A percentile compares a stretch with the other conserved stretches of the same genome.
These are phyloP conservation scores for Lasioglossum morio DNA, from an alignment of 2,888 invertebrate species.

Conservation along the genomic window DNA sequence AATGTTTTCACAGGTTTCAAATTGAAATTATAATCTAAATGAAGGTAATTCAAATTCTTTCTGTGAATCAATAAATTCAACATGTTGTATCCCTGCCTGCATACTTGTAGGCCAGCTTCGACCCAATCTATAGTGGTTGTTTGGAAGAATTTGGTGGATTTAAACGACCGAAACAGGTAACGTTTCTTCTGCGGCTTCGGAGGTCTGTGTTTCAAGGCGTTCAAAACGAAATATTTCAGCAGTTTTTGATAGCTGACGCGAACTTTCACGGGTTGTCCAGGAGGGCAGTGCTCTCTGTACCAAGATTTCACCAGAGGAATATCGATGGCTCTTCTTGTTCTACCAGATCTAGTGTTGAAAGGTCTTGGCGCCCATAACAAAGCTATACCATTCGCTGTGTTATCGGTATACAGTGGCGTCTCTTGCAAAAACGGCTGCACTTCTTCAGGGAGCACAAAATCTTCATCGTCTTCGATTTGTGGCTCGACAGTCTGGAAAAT, in stretches of 20 bases:
- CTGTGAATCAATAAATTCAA: conserved; percentile 99
- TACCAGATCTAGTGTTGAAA: conserved; percentile 97
- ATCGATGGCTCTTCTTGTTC: conserved; percentile 97
- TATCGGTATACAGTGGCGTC: conserved; percentile 98
- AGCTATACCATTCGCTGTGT: conserved; percentile 99
- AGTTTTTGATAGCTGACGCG: conserved; percentile 99
- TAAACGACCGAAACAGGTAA: conserved; percentile 99
- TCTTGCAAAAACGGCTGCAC: conserved; percentile 97
- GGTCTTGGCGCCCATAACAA: conserved; percentile 99
- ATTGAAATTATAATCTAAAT: conserved; percentile 99
- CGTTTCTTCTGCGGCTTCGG: conserved; percentile 99
- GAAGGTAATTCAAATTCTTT: conserved; percentile 99
- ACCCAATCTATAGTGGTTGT: conserved; percentile 99
- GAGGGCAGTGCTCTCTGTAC: conserved; percentile 98
- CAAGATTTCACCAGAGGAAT: conserved; percentile 98
- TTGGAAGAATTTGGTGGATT: conserved; percentile 99
- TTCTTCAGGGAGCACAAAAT: conserved; percentile 95
- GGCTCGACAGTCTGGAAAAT: conserved; percentile 89
- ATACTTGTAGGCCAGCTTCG: conserved; percentile 98
- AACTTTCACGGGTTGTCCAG: conserved; percentile 99
- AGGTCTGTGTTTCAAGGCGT: conserved; percentile 98
- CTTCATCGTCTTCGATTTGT: conserved; percentile 96
- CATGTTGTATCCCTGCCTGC: conserved; percentile 99
- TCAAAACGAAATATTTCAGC: conserved; percentile 98
- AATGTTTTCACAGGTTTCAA: conserved; percentile 99